Evolutionary conservation across 2,797 vertebrate genomes (phyloP).

Genomic region (Enteromius fasciolatus): DNA sequence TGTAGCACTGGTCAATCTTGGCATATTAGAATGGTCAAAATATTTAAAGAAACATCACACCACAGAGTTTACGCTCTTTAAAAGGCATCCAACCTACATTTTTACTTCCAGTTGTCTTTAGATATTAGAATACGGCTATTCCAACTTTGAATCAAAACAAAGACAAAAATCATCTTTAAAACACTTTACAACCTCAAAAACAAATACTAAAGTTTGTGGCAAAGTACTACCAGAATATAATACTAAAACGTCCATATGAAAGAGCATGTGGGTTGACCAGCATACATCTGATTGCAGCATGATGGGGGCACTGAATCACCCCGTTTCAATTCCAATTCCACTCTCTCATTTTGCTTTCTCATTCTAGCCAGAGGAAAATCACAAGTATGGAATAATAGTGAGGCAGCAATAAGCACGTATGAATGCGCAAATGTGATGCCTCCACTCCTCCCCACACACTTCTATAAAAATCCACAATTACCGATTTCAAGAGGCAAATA

Average conservation of each 20-base stretch:
- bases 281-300: background rate
- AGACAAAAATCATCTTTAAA: background rate
- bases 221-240: background rate
- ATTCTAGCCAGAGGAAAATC: conserved; percentile 14
- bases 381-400: conserved; percentile 2
- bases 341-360: conserved; percentile 4
- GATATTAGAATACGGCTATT: too few relatives aligned
- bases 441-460: conserved; percentile 32
- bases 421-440: conserved; percentile 21
- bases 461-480: conserved; percentile 31
- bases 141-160: background rate
- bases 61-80: background rate
- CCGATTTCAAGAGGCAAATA: conserved; percentile 8
- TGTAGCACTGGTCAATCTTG: background rate
- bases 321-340: conserved; percentile 3
- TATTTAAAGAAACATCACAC: background rate
- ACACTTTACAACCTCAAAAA: background rate
- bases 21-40: background rate
- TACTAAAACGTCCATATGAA: background rate
- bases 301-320: background rate
- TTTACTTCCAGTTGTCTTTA: background rate
- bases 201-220: background rate
- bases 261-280: conserved; percentile 3
- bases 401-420: background rate
- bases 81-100: background rate